Evolutionary conservation across 2,888 invertebrate species (phyloP), one percentile per base, ranked within the genome.

Genomic region (Digitonthophagus gazella): DNA sequence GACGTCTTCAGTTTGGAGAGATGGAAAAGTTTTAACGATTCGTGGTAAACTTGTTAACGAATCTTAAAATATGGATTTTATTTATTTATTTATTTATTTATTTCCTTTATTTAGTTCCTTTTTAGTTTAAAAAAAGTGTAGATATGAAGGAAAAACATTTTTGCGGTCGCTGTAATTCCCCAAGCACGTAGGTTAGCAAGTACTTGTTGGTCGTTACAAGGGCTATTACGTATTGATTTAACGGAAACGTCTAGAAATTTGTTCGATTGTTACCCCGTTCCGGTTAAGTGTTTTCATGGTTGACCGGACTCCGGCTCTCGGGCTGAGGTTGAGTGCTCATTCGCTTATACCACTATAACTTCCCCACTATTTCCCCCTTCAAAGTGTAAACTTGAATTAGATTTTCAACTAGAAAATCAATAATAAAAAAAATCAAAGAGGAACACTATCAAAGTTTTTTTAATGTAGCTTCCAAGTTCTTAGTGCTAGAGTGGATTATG

Each of bases 211-310:
- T 61, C 61, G 61, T 61, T 61, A 18, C 61, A 16, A 61, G 18
- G 61, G 61, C 61, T 61, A 61, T 61, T 61, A 61, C 16, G 61
- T 61, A 61, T 61, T 61, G 61, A 61, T 61, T 61, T 61, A 61
- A 18, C 61, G 61, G 18, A 14, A 18, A 20, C 61, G 18, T 18
- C 20, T 61, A 19, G 61, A 61, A 61, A 61, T 61, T 61, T 61
- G 61, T 61, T 19, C 61, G 61, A 61, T 61, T 61, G 61, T 61
- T 61, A 61, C 20, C 18, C 19, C 61, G 61, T 61, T 61, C 61
- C 19, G 61, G 61, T 61, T 61, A 61, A 61, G 61, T 61, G 61
- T 18, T 61, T 61, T 20, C 61, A 18, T 20, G 61, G 20, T 61
- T 19, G 61, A 61, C 61, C 19, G 20, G 19, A n/a, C 6, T 18